These are phyloP conservation scores for Molothrus ater DNA, from an alignment of 2,797 vertebrate species.

Conservation along the genomic window DNA sequence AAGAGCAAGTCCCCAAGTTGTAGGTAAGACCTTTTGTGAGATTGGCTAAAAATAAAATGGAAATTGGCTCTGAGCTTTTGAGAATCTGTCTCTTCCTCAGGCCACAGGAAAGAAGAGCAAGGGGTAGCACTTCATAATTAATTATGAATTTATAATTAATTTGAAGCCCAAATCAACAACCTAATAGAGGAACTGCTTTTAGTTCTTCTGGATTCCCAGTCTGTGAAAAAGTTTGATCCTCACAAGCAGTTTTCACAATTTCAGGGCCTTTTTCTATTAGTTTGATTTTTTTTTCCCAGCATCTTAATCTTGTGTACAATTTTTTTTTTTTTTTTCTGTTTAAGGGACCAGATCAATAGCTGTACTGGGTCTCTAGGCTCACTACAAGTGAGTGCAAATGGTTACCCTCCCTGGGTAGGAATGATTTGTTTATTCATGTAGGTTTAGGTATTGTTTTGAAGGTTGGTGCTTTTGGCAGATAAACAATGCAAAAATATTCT, in stretches of 20 bases:
- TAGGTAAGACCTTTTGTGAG: constrained; percentile 67
- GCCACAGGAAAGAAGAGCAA: constrained; percentile 53
- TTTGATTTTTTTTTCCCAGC: not conserved
- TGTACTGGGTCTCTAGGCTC: not conserved
- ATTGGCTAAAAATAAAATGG: constrained; percentile 69
- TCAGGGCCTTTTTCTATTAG: not conserved
- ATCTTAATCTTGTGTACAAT: not conserved
- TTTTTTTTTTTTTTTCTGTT: not conserved
- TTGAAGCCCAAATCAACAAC: constrained; percentile 40
- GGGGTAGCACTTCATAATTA: constrained; percentile 64
- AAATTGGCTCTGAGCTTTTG: constrained; percentile 67
- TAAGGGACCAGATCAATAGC: not conserved
- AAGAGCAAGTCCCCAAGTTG: constrained; percentile 43
- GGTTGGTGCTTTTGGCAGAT: not conserved
- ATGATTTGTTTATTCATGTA: not conserved
- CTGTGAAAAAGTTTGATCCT: not conserved
- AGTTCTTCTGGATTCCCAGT: not conserved
- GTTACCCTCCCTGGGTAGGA: not conserved
- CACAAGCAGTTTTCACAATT: not conserved
- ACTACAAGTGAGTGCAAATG: not conserved
- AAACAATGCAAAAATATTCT: constrained; percentile 12
- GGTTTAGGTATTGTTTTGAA: not conserved
- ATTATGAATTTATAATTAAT: constrained; percentile 72
- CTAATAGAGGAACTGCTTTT: not conserved
- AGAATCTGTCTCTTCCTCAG: constrained; percentile 55